These are phyloP conservation scores for Drosophila differens DNA, from an alignment of 2,888 invertebrate genomes.

Conservation along the genomic window DNA sequence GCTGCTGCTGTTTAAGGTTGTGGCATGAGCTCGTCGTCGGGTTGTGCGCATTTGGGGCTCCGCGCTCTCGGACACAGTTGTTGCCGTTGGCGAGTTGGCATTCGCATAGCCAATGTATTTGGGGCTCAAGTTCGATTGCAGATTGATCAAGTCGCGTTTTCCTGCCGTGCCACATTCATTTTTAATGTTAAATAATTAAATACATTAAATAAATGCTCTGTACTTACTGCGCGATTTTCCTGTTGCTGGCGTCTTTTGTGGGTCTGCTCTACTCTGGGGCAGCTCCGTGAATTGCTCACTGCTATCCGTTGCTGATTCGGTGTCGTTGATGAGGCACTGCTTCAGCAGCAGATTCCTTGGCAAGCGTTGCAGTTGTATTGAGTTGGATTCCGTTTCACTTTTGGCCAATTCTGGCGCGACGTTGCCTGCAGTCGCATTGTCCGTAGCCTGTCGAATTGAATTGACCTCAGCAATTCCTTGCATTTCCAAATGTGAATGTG, in stretches of 20 bases:
- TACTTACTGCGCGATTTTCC: conserved; percentile 44
- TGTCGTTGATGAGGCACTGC: conserved; percentile 10
- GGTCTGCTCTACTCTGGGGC: conserved; percentile 1
- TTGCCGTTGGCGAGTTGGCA: conserved; percentile 60
- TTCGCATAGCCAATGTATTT: conserved; percentile 83
- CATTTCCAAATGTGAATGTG: conserved; percentile 27
- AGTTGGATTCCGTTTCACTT: conserved; percentile 6
- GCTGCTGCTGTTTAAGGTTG: conserved; percentile 25
- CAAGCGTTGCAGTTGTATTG: conserved; percentile 23
- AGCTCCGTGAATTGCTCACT: conserved; percentile 36
- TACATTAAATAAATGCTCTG: neutral
- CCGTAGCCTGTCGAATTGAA: neutral
- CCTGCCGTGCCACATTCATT: conserved; percentile 30
- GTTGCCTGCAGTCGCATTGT: conserved; percentile 37
- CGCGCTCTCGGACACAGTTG: conserved; percentile 46
- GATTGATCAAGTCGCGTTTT: conserved; percentile 78
- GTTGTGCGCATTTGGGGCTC: conserved; percentile 61
- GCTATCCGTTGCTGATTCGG: conserved; percentile 40
- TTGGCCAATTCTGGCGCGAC: conserved; percentile 7
- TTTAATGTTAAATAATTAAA: neutral
- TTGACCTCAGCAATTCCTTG: conserved; percentile 14
- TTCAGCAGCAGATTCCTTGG: conserved; percentile 23
- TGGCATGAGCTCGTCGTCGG: conserved; percentile 55
- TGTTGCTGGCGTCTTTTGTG: conserved; percentile 5
- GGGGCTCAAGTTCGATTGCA: conserved; percentile 82